Conservation (phyloP, 1,140 invertebrate species). For the Phocides pigmalion region DNA sequence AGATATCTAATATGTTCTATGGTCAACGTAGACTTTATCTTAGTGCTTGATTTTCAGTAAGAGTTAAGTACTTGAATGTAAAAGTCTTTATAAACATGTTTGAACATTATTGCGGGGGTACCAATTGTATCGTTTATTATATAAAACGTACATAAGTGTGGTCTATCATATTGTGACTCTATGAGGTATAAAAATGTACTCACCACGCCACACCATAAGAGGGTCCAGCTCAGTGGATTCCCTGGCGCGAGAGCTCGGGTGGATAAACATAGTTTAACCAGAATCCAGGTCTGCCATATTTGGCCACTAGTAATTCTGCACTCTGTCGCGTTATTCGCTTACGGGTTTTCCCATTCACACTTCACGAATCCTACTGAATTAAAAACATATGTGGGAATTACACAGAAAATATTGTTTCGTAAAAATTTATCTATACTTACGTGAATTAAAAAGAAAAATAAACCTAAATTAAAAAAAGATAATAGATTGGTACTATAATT, state of each 20-base stretch:
- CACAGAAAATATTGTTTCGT: slow-evolving; percentile 3
- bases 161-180: neutral
- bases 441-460: neutral
- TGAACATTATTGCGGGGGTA: too few species aligned
- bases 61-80: too few species aligned
- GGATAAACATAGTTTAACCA: slow-evolving; percentile 79
- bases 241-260: slow-evolving; percentile 72
- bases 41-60: too few species aligned
- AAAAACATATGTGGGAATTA: slow-evolving; percentile 22
- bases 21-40: too few species aligned
- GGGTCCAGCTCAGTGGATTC: slow-evolving; percentile 73
- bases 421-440: slow-evolving; percentile 1
- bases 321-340: slow-evolving; percentile 37
- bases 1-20: too few species aligned
- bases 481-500: neutral
- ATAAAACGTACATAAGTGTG: neutral
- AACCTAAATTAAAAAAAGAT: neutral
- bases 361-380: slow-evolving; percentile 18
- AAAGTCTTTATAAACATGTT: too few species aligned
- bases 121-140: too few species aligned
- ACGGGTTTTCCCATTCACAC: slow-evolving; percentile 4
- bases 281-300: slow-evolving; percentile 76
- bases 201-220: slow-evolving; percentile 72
- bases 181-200: slow-evolving; percentile 41
- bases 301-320: slow-evolving; percentile 49